Evolutionary conservation across 2,888 invertebrate species (phyloP).

Genomic region (Adelphocoris suturalis): DNA sequence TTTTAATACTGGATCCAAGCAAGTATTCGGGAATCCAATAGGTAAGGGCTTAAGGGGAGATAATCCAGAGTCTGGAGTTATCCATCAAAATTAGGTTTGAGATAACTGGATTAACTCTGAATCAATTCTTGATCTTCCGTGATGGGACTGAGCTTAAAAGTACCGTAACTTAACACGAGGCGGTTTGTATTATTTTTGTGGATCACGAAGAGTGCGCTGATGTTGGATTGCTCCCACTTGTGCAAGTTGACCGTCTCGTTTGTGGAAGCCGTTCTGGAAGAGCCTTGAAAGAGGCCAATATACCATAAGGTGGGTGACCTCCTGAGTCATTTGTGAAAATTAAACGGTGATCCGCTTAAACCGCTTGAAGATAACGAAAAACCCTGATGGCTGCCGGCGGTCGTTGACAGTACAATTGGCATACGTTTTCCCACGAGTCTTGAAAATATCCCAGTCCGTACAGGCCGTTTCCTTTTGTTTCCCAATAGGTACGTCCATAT

Average conservation of each 20-base stretch:
- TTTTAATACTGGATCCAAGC: too few relatives aligned
- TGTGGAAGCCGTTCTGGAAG: not conserved
- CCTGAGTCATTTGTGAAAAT: conserved; percentile 26
- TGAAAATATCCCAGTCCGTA: not conserved
- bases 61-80: too few relatives aligned
- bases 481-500: not conserved
- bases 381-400: conserved; percentile 16
- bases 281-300: conserved; percentile 37
- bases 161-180: too few relatives aligned
- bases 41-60: too few relatives aligned
- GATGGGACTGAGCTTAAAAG: too few relatives aligned
- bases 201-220: not conserved
- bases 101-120: too few relatives aligned
- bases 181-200: too few relatives aligned
- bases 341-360: conserved; percentile 25
- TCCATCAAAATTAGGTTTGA: too few relatives aligned
- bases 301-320: conserved; percentile 33
- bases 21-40: too few relatives aligned
- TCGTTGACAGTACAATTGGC: conserved; percentile 8
- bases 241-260: not conserved
- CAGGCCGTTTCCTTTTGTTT: not conserved
- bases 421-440: not conserved
- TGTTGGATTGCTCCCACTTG: not conserved
- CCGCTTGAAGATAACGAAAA: not conserved
- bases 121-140: too few relatives aligned